Percentiles rank a stretch among this genome's conserved stretches.
Conservation (phyloP, 2,888 invertebrate genomes). For the Drosophila basisetae region DNA sequence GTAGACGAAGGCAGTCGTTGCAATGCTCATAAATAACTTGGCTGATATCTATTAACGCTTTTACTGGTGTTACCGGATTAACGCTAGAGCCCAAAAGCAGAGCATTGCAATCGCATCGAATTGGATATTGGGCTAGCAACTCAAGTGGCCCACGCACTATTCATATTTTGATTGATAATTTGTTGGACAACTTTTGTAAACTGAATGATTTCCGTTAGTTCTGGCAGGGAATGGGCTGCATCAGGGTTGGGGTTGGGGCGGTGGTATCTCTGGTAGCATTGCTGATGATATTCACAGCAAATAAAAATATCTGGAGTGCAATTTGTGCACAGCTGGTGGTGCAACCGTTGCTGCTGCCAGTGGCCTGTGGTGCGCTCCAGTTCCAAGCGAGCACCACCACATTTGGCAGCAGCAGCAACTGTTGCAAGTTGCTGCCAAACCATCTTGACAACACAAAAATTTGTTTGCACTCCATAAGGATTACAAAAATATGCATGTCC, state of each 20-base stretch:
- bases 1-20: slow-evolving; percentile 46
- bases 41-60: slow-evolving; percentile 83
- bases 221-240: slow-evolving; percentile 3
- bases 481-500: slow-evolving; percentile 69
- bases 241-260: background rate
- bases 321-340: slow-evolving; percentile 80
- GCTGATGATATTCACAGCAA: slow-evolving; percentile 73
- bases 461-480: slow-evolving; percentile 82
- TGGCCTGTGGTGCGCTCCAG: slow-evolving; percentile 60
- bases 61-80: slow-evolving; percentile 76
- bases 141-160: slow-evolving; percentile 27
- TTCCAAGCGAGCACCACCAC: slow-evolving; percentile 44
- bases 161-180: slow-evolving; percentile 41
- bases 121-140: slow-evolving; percentile 3
- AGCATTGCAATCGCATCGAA: slow-evolving; percentile 9
- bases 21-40: slow-evolving; percentile 74
- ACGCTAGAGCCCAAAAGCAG: slow-evolving; percentile 35
- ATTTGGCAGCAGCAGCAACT: slow-evolving; percentile 21
- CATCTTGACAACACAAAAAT: slow-evolving; percentile 73
- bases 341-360: slow-evolving; percentile 61
- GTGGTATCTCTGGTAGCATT: slow-evolving; percentile 40
- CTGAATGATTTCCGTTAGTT: slow-evolving; percentile 30
- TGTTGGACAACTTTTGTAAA: slow-evolving; percentile 26
- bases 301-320: slow-evolving; percentile 79
- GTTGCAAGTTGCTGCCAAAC: slow-evolving; percentile 27